Conservation (phyloP, 2,113 vertebrate species). For the Conger conger region DNA sequence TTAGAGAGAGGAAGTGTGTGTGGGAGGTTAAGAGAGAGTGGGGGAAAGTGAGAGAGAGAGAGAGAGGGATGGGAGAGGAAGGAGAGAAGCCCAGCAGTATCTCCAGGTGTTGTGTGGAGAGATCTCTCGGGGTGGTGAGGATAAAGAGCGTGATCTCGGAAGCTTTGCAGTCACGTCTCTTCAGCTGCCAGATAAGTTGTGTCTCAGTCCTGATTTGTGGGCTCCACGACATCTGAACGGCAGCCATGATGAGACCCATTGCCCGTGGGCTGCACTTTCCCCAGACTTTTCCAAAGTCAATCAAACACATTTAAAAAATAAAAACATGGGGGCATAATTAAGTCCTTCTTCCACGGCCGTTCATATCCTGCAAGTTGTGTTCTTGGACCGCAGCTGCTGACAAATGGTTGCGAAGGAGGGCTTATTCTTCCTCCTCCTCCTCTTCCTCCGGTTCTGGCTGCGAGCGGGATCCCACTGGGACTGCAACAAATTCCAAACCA, state of each 20-base stretch:
- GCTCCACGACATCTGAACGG: background rate
- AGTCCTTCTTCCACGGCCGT: background rate
- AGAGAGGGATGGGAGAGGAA: background rate
- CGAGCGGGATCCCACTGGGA: no score
- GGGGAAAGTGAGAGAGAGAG: background rate
- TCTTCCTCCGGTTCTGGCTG: background rate
- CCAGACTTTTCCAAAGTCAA: background rate
- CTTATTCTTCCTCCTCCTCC: background rate
- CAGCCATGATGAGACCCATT: background rate
- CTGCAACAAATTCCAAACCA: no score
- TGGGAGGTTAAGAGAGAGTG: background rate
- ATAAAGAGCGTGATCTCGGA: background rate
- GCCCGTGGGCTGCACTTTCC: background rate
- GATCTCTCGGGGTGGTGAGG: background rate
- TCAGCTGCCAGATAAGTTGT: background rate
- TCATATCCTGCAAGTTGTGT: conserved; percentile 10
- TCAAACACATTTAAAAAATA: background rate
- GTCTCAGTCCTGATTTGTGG: background rate
- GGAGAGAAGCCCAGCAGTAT: background rate
- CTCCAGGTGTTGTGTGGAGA: background rate
- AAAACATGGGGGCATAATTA: background rate
- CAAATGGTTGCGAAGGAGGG: background rate
- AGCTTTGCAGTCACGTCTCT: background rate
- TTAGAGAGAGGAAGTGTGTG: no score
- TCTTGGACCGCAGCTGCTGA: conserved; percentile 1